Percentiles rank a stretch among this genome's conserved stretches.
These are phyloP conservation scores for Caenorhabditis macrosperma DNA, from an alignment of 2,888 invertebrate genomes.

Conservation along the genomic window DNA sequence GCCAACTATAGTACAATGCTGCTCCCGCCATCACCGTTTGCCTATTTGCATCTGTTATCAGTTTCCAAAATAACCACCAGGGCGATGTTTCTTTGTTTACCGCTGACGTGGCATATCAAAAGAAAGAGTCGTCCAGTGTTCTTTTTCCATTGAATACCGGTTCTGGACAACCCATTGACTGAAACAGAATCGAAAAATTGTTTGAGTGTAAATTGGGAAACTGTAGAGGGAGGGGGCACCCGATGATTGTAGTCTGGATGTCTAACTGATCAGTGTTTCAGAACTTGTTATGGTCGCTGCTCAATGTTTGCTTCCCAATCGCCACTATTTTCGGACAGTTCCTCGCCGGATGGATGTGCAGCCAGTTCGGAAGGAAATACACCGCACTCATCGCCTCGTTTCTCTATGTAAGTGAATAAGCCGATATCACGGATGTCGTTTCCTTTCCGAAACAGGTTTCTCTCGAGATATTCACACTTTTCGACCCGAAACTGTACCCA, in stretches of 20 bases:
- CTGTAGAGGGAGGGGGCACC: background rate
- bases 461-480: background rate
- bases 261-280: constrained; percentile 41
- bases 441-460: background rate
- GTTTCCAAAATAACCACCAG: background rate
- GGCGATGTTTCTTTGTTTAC: background rate
- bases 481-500: background rate
- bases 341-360: constrained; percentile 68
- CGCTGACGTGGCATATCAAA: constrained; percentile 1
- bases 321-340: constrained; percentile 74
- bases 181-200: background rate
- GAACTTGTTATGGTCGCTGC: constrained; percentile 70
- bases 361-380: constrained; percentile 62
- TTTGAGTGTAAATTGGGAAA: background rate
- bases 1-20: constrained; percentile 1
- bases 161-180: background rate
- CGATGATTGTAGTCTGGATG: background rate
- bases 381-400: constrained; percentile 64
- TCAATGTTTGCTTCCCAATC: constrained; percentile 72
- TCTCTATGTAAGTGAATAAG: constrained; percentile 55
- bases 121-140: background rate
- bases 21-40: background rate
- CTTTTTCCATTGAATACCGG: constrained; percentile 9
- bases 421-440: background rate
- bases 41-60: background rate